Conservation (phyloP, 2,888 invertebrate genomes). For the Drosophila anomalipes region DNA sequence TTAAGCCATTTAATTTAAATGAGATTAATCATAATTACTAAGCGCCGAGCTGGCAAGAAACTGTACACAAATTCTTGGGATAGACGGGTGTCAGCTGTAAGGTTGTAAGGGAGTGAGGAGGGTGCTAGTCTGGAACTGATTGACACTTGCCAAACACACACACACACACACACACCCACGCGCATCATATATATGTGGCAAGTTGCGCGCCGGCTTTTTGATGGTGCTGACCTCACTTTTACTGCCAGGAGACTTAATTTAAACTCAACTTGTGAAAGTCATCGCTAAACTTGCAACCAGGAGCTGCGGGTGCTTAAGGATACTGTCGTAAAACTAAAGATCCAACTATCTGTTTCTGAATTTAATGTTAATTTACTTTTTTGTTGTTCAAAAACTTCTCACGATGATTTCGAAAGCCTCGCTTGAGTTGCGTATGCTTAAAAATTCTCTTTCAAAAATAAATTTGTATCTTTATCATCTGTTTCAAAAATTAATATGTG, state of each 20-base stretch:
- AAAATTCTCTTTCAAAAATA: too few relatives aligned
- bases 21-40: constrained; percentile 82
- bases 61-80: neutral
- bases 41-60: constrained; percentile 32
- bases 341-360: neutral
- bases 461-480: neutral
- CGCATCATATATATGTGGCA: neutral
- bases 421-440: too few relatives aligned
- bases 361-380: neutral
- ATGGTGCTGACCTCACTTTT: constrained; percentile 35
- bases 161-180: neutral
- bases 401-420: too few relatives aligned
- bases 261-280: constrained; percentile 32
- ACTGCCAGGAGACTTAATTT: constrained; percentile 52
- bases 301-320: neutral
- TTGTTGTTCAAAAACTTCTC: too few relatives aligned
- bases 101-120: neutral
- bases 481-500: neutral
- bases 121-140: constrained; percentile 43
- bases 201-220: constrained; percentile 16
- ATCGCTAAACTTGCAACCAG: constrained; percentile 21
- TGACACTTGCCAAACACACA: constrained; percentile 42
- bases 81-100: constrained; percentile 11
- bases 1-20: constrained; percentile 81
- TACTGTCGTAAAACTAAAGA: neutral